Evolutionary conservation across 2,113 vertebrate species (phyloP), one percentile per base, ranked within the genome.

Genomic region (Haplochromis burtoni): DNA sequence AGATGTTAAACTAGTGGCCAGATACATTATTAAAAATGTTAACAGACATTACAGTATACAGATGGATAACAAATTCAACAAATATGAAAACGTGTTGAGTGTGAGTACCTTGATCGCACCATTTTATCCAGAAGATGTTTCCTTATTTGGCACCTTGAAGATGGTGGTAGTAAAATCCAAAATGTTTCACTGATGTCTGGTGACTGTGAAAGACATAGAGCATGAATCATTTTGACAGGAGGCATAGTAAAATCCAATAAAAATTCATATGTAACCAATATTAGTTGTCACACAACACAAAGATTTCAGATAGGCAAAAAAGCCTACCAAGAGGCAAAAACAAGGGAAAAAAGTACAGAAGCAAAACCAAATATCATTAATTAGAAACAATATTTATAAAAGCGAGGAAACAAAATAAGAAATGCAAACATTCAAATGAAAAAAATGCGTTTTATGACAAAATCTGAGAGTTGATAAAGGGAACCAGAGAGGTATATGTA

Each of bases 361-460:
- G 3, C n/a, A 42, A 71, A 26, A 26, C 2, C 12, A 0, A 71
- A 71, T 16, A 24, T 73, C 4, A 73, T 42, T 71, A 42, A 71
- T 21, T 21, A 42, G 66, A 42, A 71, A 24, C 12, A 71, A 40
- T 14, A 71, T 71, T 38, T 21, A 42, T 21, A 71, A 42, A 40
- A 42, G 12, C 0, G 0, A 24, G 35, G 63, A 40, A 40, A 40
- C 35, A 24, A 42, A 10, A 71, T 21, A 16, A 71, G 66, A 42
- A 71, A 71, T 42, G 21, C n/a, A 71, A 71, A 11, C 5, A 16
- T 40, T 21, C n/a, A 42, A 40, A 24, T 40, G 12, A 71, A 40
- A 1, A 24, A 38, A 42, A 14, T 24, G 35, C 0, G 0, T 68
- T 68, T 68, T 68, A 24, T 68, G n/a, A 71, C 35, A 10, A 71